Conservation (phyloP, 2,113 vertebrate species). For the Hylia prasina region DNA sequence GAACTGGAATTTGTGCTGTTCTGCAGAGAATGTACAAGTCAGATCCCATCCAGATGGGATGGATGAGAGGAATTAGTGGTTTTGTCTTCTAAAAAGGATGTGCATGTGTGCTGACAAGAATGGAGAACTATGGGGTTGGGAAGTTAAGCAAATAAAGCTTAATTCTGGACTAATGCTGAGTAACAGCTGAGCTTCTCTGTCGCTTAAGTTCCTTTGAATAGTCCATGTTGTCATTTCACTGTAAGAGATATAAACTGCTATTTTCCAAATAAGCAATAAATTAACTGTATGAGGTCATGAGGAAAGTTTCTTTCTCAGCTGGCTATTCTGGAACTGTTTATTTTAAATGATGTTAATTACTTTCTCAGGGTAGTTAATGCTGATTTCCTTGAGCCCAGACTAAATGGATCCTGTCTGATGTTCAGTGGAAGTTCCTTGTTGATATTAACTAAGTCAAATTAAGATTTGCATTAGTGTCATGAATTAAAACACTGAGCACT, state of each 20-base stretch:
- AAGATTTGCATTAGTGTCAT: not conserved
- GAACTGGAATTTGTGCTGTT: not conserved
- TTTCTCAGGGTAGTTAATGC: not conserved
- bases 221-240: not conserved
- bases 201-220: not conserved
- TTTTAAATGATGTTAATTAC: not conserved
- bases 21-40: not conserved
- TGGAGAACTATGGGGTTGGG: not conserved
- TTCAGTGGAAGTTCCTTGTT: not conserved
- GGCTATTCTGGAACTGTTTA: not conserved
- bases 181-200: not conserved
- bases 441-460: not conserved
- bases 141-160: not conserved
- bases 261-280: not conserved
- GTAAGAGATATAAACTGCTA: not conserved
- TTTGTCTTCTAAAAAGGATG: not conserved
- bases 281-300: not conserved
- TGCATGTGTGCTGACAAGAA: not conserved
- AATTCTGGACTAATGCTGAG: not conserved
- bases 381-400: not conserved
- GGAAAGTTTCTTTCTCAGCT: not conserved
- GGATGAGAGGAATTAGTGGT: not conserved
- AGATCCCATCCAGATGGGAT: not conserved
- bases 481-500: constrained; percentile 6
- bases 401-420: not conserved